A percentile compares a stretch with the other conserved stretches of the same genome.
These are phyloP conservation scores for Typhlomys cinereus DNA, from an alignment of 2,113 vertebrate species.

Conservation along the genomic window DNA sequence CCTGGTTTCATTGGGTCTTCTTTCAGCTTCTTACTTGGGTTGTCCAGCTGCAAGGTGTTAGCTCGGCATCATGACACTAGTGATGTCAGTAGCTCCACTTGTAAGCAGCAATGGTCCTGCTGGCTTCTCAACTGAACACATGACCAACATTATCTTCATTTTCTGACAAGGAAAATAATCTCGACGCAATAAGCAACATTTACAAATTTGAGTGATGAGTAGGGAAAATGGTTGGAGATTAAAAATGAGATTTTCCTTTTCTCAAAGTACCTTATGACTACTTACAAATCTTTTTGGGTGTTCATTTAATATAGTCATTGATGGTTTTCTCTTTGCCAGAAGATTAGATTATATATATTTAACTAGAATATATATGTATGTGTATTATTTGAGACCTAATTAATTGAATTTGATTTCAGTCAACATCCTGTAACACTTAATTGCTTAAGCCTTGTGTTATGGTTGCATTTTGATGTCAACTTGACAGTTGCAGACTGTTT, in stretches of 20 bases:
- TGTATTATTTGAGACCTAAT: neutral
- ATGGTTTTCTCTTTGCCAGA: neutral
- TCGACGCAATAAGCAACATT: neutral
- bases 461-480: no score
- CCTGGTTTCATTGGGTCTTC: no score
- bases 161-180: neutral
- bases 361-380: neutral
- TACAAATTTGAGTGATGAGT: neutral
- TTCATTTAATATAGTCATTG: neutral
- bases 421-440: neutral
- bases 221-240: neutral
- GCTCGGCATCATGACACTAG: no score
- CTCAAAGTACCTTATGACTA: neutral
- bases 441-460: conserved; percentile 24
- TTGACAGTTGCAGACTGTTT: no score
- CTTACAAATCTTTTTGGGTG: neutral
- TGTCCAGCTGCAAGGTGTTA: no score
- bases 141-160: neutral
- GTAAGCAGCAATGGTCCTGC: no score
- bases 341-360: neutral
- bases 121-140: neutral
- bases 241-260: conserved; percentile 23
- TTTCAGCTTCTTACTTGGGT: no score
- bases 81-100: no score
- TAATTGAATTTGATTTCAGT: neutral